These are phyloP conservation scores for Stylophora pistillata DNA, from an alignment of 64 coral and sea anemone genomes.

Conservation along the genomic window DNA sequence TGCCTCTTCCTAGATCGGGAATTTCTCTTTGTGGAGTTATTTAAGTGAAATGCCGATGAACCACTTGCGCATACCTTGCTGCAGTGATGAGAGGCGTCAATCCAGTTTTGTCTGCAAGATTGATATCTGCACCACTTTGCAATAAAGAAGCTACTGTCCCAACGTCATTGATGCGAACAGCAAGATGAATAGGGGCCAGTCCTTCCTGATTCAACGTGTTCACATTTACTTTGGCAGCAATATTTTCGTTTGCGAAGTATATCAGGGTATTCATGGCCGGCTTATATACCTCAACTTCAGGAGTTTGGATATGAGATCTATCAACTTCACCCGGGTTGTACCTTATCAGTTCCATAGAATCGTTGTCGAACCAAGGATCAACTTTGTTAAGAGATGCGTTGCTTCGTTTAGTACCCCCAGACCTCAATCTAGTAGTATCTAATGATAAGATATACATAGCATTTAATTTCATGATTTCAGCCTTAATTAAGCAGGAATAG, in stretches of 20 bases:
- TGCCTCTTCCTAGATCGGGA: no score
- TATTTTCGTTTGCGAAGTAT: neutral
- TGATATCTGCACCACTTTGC: constrained; percentile 17
- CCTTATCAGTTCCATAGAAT: constrained; percentile 13
- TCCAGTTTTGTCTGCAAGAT: neutral
- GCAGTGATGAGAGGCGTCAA: constrained; percentile 33
- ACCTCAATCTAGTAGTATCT: constrained; percentile 1
- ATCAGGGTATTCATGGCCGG: neutral
- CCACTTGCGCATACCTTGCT: neutral
- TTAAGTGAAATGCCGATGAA: neutral
- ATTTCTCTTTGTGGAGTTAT: no score
- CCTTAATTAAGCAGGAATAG: no score
- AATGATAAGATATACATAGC: neutral
- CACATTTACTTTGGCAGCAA: neutral
- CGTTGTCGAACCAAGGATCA: neutral
- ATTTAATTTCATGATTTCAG: neutral
- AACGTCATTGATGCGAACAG: neutral
- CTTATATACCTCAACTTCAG: neutral
- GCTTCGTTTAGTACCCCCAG: neutral
- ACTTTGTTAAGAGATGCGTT: constrained; percentile 10
- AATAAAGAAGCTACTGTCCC: neutral
- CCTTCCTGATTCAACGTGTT: neutral
- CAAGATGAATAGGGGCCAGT: constrained; percentile 11
- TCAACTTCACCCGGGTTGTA: constrained; percentile 1
- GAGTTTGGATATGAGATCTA: neutral